Evolutionary conservation across 2,888 invertebrate genomes (phyloP).

Genomic region (Drosophila prostipennis): DNA sequence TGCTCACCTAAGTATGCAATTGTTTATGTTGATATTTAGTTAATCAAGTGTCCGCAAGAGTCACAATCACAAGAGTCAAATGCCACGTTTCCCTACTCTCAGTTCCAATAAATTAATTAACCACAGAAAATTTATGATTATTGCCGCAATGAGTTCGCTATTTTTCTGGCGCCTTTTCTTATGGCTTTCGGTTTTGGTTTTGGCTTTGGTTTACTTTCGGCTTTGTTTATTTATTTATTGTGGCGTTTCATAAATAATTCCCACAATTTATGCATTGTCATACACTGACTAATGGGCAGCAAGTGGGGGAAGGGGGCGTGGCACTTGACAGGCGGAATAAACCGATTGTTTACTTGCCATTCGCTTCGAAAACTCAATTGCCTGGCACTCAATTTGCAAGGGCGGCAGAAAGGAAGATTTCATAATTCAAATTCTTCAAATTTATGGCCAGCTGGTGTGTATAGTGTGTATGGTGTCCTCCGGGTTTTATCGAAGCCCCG

Average conservation of each 20-base stretch:
- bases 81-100: slow-evolving; percentile 16
- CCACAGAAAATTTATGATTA: slow-evolving; percentile 67
- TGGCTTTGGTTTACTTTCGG: slow-evolving; percentile 11
- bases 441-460: slow-evolving; percentile 52
- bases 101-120: slow-evolving; percentile 69
- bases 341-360: slow-evolving; percentile 16
- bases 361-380: slow-evolving; percentile 44
- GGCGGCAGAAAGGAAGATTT: slow-evolving; percentile 29
- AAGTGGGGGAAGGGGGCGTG: neutral
- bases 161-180: slow-evolving; percentile 33
- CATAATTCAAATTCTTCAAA: slow-evolving; percentile 69
- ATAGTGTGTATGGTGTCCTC: slow-evolving; percentile 5
- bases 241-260: slow-evolving; percentile 68
- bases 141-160: slow-evolving; percentile 36
- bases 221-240: slow-evolving; percentile 44
- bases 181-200: slow-evolving; percentile 14
- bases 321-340: slow-evolving; percentile 29
- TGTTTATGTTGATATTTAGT: slow-evolving; percentile 11
- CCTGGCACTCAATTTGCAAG: slow-evolving; percentile 47
- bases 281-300: slow-evolving; percentile 45
- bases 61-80: slow-evolving; percentile 16
- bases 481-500: slow-evolving; percentile 27
- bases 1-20: slow-evolving; percentile 28
- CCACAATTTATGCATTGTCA: slow-evolving; percentile 72
- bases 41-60: slow-evolving; percentile 32